These are phyloP conservation scores for Elephantulus edwardii DNA, from an alignment of 2,113 vertebrate species.

Conservation along the genomic window DNA sequence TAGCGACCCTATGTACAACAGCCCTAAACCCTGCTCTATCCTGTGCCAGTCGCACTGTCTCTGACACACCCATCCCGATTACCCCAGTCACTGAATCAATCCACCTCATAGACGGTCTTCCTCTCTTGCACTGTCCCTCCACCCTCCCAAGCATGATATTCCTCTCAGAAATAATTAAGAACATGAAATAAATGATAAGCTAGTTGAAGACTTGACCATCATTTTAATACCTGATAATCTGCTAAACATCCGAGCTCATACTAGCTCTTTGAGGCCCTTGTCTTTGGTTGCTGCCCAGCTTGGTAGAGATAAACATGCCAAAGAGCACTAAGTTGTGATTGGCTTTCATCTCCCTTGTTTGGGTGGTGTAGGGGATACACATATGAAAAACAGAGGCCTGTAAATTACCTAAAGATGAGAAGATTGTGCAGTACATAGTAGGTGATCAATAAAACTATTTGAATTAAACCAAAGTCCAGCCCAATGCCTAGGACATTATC, in stretches of 20 bases:
- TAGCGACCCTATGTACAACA: too few relatives aligned
- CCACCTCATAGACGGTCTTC: too few relatives aligned
- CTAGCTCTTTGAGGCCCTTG: neutral
- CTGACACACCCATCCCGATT: too few relatives aligned
- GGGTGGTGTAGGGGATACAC: neutral
- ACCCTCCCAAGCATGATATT: too few relatives aligned
- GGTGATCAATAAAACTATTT: neutral
- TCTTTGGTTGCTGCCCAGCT: neutral
- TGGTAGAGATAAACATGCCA: neutral
- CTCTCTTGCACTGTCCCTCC: too few relatives aligned
- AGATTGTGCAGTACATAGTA: neutral
- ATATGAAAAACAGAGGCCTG: neutral
- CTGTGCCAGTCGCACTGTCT: too few relatives aligned
- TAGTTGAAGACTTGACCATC: constrained; percentile 6
- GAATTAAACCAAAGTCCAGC: neutral
- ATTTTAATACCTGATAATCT: neutral
- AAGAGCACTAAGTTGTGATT: neutral
- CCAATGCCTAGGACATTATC: neutral
- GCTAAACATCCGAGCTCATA: neutral
- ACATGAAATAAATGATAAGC: neutral
- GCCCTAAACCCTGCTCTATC: too few relatives aligned
- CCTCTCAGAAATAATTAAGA: too few relatives aligned
- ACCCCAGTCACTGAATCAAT: too few relatives aligned
- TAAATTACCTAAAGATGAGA: constrained; percentile 10
- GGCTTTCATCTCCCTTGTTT: neutral